These are phyloP conservation scores for Rhynchomys soricoides DNA, from an alignment of 2,113 vertebrate species.

Conservation along the genomic window DNA sequence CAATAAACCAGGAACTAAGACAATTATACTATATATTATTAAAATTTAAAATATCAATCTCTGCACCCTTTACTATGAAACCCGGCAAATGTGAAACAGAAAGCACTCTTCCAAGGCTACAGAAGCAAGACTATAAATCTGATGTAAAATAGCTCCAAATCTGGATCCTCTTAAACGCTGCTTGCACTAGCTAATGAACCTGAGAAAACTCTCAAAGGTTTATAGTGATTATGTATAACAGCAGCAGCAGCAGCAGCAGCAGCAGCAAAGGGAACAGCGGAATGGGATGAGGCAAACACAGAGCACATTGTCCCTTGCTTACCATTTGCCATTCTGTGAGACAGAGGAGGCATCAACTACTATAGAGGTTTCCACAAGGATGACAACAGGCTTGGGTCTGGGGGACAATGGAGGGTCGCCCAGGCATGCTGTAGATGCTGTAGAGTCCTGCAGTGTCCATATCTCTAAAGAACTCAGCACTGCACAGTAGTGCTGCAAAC, in stretches of 20 bases:
- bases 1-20: not conserved
- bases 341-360: not conserved
- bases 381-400: not conserved
- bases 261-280: not conserved
- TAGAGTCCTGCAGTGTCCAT: not conserved
- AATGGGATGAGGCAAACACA: not conserved
- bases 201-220: not conserved
- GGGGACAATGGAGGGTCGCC: not conserved
- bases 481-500: not conserved
- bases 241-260: rapidly evolving
- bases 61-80: slow-evolving; percentile 8
- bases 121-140: not conserved
- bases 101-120: not conserved
- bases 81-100: slow-evolving; percentile 1
- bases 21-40: not conserved
- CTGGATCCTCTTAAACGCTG: not conserved
- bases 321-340: not conserved
- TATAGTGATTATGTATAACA: not conserved
- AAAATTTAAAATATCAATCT: slow-evolving; percentile 31
- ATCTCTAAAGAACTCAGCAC: not conserved
- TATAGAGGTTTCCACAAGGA: not conserved
- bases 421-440: not conserved
- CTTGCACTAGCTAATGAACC: not conserved
- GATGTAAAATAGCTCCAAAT: slow-evolving; percentile 8
- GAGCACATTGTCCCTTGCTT: not conserved